Base-by-base conservation (phyloP, 2,888 invertebrate genomes). In the Microplitis deprimator region DNA sequence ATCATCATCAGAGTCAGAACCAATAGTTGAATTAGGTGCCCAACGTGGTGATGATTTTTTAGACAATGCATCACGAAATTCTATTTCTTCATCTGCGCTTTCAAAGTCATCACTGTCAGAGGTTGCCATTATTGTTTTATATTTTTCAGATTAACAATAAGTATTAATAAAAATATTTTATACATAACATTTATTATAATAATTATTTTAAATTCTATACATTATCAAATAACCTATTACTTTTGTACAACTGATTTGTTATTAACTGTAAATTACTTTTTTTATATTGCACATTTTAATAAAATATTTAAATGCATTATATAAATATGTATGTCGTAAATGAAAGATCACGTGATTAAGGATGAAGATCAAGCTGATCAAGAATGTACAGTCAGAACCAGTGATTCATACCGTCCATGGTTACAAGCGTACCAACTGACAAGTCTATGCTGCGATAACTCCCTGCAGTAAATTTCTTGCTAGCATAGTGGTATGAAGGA, bases 91-190 rank as follows among this genome's bases (percentile, higher is more conserved):
- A 84, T 95, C 95, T 5, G 95, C 95, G 90, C 95, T 95, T 89
- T 95, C 94, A 87, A 95, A 95, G 85, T 92, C 93, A 84, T 95
- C 95, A 89, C 94, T 94, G 81, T 95, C 95, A 81, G 94, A 94
- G 59, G 93, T 92, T 84, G 93, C 92, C 94, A 94, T 94, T 40
- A 61, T 71, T 75, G 20, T 59, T 65, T 10, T n/a, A 13, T 10
- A 6, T n/a, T 20, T 8, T 29, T 13, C 16, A 41, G 41, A 6
- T 59, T 13, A 5, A 29, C 6, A 62, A 62, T 20, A 8, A 6
- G 16, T 62, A 17, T 62, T 62, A 62, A 62, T 17, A 17, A 62
- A 5, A n/a, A 62, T 62, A 17, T 16, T 13, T 62, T 62, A 62
- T 62, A 6, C 3, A 16, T 62, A 62, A 62, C 62, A 62, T 13